Evolutionary conservation across 2,888 invertebrate species (phyloP).

Genomic region (Brachyopa scutellaris): DNA sequence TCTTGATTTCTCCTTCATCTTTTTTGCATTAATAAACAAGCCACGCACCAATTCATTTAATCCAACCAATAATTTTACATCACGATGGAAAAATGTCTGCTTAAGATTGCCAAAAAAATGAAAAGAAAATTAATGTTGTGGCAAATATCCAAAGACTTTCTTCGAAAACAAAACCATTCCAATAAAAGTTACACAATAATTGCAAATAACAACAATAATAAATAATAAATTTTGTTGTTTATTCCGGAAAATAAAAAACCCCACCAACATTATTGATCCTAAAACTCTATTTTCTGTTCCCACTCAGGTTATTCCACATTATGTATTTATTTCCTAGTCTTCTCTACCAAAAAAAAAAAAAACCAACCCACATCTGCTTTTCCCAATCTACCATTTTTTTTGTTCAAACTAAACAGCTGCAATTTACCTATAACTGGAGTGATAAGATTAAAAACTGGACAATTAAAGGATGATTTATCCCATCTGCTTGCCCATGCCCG

Average conservation of each 20-base stretch:
- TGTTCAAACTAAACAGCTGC: conserved; percentile 24
- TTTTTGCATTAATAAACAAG: conserved; percentile 3
- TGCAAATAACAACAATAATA: not conserved
- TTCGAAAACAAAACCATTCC: not conserved
- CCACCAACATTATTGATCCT: not conserved
- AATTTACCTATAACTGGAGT: conserved; percentile 6
- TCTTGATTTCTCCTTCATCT: not conserved
- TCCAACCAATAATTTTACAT: not conserved
- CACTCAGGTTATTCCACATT: conserved; percentile 3
- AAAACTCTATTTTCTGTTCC: conserved; percentile 12
- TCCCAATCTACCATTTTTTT: not conserved
- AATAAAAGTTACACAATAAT: conserved; percentile 23
- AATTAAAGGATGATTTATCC: not conserved
- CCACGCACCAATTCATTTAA: not conserved
- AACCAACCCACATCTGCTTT: conserved; percentile 19
- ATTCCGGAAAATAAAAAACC: conserved; percentile 11
- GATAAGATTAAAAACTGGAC: conserved; percentile 33
- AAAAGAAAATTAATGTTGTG: conserved; percentile 35
- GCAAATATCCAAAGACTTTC: conserved; percentile 42
- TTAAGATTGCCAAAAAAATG: conserved; percentile 38
- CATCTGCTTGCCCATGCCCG: conserved; percentile 50
- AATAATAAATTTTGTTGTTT: not conserved
- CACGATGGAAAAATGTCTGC: not conserved
- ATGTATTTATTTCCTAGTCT: not conserved
- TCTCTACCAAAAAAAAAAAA: conserved; percentile 20